Evolutionary conservation across 37 sponge, comb jelly and placozoan genomes (phyloP), one percentile per base, ranked within the genome.

Genomic region (Halisarca cf. caerulea): DNA sequence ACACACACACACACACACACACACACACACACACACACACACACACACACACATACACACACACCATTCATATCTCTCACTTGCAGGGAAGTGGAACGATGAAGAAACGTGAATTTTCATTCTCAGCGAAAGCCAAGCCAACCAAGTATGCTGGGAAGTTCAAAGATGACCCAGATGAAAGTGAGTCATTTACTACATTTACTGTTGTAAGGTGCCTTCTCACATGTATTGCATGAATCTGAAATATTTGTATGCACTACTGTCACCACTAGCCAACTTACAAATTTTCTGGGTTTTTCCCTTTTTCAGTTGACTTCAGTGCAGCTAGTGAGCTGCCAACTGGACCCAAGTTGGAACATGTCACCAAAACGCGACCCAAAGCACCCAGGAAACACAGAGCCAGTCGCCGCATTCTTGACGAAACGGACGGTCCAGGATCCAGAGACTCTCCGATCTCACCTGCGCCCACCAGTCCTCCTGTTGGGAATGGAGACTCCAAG

Each of bases 281-380:
- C n/a, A n/a, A n/a, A n/a, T n/a, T n/a, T n/a, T n/a, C n/a, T n/a
- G n/a, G 6, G 51, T 47, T 47, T 6, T 47, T 47, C 11, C 51
- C 11, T 6, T 47, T 47, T 47, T 47, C 51, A 74, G 77, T 74
- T 40, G 77, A 74, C 45, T 74, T 74, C 41, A 44, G 77, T 44
- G 77, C 41, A 41, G 77, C 41, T 1, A 37, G 36, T 24, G 36
- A 74, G 24, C 45, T 44, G 21, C 42, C 32, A 40, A 82, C 57
- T 14, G 92, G 88, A 15, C 89, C 89, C 2, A 61, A 79, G 24
- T 83, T 92, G 11, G 78, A 92, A 37, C 92, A 92, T 62, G 39
- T 92, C 40, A 89, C 82, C 2, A 92, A 92, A 80, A 57, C 78
- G 0, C 51, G 92, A 0, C 92, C 92, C 0, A 88, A 88, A 44